phyloP scores from a whole-genome alignment of 2,888 invertebrate genomes.

The Anticlea derivata region DNA sequence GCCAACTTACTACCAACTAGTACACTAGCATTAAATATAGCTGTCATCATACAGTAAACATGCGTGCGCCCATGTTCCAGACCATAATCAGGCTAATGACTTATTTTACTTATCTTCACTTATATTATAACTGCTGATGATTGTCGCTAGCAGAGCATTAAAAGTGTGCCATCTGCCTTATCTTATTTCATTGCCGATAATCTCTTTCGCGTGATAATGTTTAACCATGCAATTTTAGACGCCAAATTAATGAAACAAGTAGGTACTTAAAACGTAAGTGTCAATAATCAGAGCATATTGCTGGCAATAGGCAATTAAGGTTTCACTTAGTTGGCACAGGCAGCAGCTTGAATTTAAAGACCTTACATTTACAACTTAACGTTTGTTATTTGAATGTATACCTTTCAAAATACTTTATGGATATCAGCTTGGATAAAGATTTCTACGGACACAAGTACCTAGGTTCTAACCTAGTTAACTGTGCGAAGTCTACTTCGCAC shows the following conservation, averaged over 20 bases:
- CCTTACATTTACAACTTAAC: neutral
- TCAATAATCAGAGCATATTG: slow-evolving; percentile 10
- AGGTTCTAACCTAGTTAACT: no score
- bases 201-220: slow-evolving; percentile 3
- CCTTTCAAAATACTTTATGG: no score
- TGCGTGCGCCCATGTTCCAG: no score
- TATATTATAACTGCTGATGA: slow-evolving; percentile 25
- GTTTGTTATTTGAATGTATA: no score
- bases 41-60: no score
- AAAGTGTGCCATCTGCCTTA: slow-evolving; percentile 16
- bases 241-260: slow-evolving; percentile 8
- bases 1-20: no score
- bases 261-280: neutral
- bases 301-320: neutral
- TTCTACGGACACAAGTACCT: neutral
- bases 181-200: slow-evolving; percentile 16
- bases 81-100: slow-evolving; percentile 1
- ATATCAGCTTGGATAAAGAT: no score
- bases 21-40: no score
- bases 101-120: slow-evolving; percentile 6
- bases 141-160: slow-evolving; percentile 24
- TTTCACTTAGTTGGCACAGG: neutral
- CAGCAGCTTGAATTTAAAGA: slow-evolving; percentile 1
- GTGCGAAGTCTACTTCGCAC: no score
- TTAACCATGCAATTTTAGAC: slow-evolving; percentile 11